These are phyloP conservation scores for Rhineura floridana DNA, from an alignment of 2,113 vertebrate species.

Conservation along the genomic window DNA sequence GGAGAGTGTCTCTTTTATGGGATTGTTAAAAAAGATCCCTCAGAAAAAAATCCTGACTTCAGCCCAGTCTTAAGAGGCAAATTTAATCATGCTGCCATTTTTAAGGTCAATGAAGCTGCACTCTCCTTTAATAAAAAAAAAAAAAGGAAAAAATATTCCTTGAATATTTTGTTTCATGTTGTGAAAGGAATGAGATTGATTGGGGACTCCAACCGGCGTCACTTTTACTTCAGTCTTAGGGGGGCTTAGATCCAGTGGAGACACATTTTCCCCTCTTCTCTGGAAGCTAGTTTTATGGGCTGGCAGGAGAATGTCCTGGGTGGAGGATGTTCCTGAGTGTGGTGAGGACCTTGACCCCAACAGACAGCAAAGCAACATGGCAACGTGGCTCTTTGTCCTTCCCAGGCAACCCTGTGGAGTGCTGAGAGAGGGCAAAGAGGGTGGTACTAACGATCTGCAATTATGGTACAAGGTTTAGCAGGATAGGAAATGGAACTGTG, in stretches of 20 bases:
- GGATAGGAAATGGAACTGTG: background rate
- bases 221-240: background rate
- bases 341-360: background rate
- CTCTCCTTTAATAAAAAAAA: too few relatives aligned
- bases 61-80: background rate
- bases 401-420: background rate
- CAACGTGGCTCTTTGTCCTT: background rate
- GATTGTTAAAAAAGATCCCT: background rate
- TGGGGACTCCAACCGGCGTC: background rate
- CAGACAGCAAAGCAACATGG: background rate
- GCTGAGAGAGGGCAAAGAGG: background rate
- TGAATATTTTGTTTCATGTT: background rate
- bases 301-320: background rate
- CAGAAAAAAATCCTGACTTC: background rate
- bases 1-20: background rate
- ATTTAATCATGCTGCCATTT: background rate
- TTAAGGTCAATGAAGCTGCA: background rate
- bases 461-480: too few relatives aligned
- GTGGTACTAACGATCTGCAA: background rate
- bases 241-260: background rate
- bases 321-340: background rate
- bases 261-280: background rate
- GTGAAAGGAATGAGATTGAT: background rate
- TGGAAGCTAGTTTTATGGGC: background rate
- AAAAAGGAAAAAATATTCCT: too few relatives aligned